phyloP scores from a whole-genome alignment of 2,888 invertebrate species.

The Malacosoma neustria region DNA sequence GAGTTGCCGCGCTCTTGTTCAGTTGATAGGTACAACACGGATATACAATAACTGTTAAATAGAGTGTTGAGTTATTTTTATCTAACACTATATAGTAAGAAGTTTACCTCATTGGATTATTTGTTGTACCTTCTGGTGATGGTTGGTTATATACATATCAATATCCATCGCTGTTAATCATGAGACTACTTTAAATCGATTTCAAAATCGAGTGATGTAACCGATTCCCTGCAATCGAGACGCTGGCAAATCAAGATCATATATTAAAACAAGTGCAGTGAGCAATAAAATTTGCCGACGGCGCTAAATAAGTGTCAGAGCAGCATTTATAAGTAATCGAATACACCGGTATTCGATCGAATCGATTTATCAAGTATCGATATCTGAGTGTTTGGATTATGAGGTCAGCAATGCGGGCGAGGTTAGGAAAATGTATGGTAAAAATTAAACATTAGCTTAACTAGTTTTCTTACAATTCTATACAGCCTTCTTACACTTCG shows the following conservation, averaged over 20 bases:
- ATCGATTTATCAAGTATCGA: slow-evolving; percentile 40
- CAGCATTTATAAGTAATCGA: slow-evolving; percentile 67
- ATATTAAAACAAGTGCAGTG: slow-evolving; percentile 37
- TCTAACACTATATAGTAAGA: too few relatives aligned
- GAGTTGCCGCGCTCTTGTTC: too few relatives aligned
- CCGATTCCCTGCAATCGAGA: slow-evolving; percentile 42
- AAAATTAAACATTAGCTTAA: too few relatives aligned
- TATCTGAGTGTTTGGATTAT: slow-evolving; percentile 21
- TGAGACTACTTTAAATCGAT: slow-evolving; percentile 22
- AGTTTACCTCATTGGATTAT: too few relatives aligned
- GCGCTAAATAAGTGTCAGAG: slow-evolving; percentile 60
- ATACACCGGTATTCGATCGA: slow-evolving; percentile 52
- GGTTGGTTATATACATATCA: too few relatives aligned
- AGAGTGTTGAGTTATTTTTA: too few relatives aligned
- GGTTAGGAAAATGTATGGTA: not conserved
- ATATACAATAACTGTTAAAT: too few relatives aligned
- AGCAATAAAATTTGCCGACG: slow-evolving; percentile 53
- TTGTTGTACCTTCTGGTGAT: too few relatives aligned
- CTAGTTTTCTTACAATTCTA: too few relatives aligned
- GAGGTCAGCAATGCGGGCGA: slow-evolving; percentile 8
- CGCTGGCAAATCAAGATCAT: slow-evolving; percentile 28
- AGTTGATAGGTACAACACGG: too few relatives aligned
- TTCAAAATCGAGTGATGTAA: slow-evolving; percentile 32
- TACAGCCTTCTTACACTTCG: too few relatives aligned
- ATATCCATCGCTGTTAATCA: too few relatives aligned